A percentile compares a stretch with the other conserved stretches of the same genome.
Conservation (phyloP, 2,888 invertebrate species). For the Amphipyra berbera region DNA sequence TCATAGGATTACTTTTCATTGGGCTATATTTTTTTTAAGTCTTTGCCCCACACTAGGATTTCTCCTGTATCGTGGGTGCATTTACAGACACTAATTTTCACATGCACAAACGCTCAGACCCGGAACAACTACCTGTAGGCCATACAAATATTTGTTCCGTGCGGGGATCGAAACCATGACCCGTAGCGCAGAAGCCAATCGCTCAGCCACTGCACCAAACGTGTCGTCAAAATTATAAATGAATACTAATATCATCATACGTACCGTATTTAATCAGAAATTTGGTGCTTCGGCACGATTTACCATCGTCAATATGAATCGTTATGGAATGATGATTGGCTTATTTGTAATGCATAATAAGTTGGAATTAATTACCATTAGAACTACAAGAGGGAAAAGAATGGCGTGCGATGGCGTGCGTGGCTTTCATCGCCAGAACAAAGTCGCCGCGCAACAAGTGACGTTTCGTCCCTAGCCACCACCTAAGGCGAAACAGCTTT, state of each 20-base stretch:
- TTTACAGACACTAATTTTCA: too few relatives aligned
- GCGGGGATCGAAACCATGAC: too few relatives aligned
- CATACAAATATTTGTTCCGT: too few relatives aligned
- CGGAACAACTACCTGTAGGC: too few relatives aligned
- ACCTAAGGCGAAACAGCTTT: slow-evolving; percentile 71
- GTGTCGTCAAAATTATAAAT: neutral
- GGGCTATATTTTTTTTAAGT: too few relatives aligned
- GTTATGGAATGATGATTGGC: slow-evolving; percentile 47
- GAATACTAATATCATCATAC: slow-evolving; percentile 1
- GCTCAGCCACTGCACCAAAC: too few relatives aligned
- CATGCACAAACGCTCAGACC: too few relatives aligned
- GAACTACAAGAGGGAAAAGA: slow-evolving; percentile 74
- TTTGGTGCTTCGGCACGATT: slow-evolving; percentile 18
- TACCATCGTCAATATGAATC: slow-evolving; percentile 36
- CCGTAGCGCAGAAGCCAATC: too few relatives aligned
- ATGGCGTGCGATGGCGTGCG: slow-evolving; percentile 84
- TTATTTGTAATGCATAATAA: slow-evolving; percentile 54
- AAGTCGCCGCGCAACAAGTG: slow-evolving; percentile 87
- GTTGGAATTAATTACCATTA: slow-evolving; percentile 70
- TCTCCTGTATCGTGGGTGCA: too few relatives aligned
- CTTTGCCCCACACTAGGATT: too few relatives aligned
- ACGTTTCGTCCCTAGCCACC: slow-evolving; percentile 73
- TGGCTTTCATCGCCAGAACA: slow-evolving; percentile 85
- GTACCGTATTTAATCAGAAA: slow-evolving; percentile 5
- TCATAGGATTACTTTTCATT: too few relatives aligned